phyloP scores from a whole-genome alignment of 2,888 invertebrate genomes.

The Tricholauxania praeusta region DNA sequence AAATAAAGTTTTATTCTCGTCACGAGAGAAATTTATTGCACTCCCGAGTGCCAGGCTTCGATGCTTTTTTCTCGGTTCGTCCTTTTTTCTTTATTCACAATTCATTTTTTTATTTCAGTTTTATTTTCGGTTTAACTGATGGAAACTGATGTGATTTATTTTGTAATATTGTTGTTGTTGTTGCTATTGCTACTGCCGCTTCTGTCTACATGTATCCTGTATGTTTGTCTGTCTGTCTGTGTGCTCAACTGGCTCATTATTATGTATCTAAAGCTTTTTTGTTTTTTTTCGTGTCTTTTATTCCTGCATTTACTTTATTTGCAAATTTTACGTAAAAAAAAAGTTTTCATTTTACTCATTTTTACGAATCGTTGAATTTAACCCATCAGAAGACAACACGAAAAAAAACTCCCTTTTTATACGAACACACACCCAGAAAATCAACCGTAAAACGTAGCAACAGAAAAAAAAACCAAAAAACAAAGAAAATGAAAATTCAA shows the following conservation, averaged over 20 bases:
- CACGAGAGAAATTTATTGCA: slow-evolving; percentile 64
- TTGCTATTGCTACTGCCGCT: slow-evolving; percentile 45
- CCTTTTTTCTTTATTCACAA: no score
- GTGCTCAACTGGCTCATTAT: slow-evolving; percentile 28
- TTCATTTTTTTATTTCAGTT: slow-evolving; percentile 21
- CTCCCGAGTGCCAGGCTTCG: slow-evolving; percentile 63
- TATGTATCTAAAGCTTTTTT: slow-evolving; percentile 23
- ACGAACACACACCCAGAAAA: slow-evolving; percentile 40
- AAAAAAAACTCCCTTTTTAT: slow-evolving; percentile 56
- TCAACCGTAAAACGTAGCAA: not conserved
- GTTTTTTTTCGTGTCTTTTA: not conserved
- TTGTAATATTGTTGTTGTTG: slow-evolving; percentile 63
- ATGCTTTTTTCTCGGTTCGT: slow-evolving; percentile 53
- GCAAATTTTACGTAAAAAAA: slow-evolving; percentile 12
- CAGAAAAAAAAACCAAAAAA: slow-evolving; percentile 3
- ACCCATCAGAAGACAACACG: slow-evolving; percentile 7
- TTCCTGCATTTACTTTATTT: slow-evolving; percentile 1
- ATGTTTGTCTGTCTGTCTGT: not conserved
- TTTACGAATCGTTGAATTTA: slow-evolving; percentile 20
- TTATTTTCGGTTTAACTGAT: slow-evolving; percentile 49
- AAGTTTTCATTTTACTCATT: slow-evolving; percentile 26
- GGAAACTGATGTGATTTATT: slow-evolving; percentile 64
- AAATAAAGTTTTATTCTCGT: slow-evolving; percentile 63
- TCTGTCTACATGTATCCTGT: slow-evolving; percentile 13
- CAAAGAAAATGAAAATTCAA: slow-evolving; percentile 48